Conservation (phyloP, 2,797 vertebrate genomes). For the Falco berigora region DNA sequence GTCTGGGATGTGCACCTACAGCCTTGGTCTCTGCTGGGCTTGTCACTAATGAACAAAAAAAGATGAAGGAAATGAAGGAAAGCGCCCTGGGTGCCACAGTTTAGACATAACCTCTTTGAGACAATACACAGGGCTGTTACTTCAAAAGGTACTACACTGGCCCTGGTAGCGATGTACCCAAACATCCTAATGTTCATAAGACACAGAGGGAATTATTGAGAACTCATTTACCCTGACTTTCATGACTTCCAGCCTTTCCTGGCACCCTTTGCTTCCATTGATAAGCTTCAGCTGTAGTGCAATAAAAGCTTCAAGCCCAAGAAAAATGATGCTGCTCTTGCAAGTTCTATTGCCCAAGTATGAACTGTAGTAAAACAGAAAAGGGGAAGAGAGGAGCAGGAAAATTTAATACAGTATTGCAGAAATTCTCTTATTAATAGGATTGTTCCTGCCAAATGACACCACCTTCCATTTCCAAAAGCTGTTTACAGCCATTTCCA, state of each 20-base stretch:
- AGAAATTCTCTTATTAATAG: constrained; percentile 24
- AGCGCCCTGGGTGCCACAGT: neutral
- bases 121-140: neutral
- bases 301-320: neutral
- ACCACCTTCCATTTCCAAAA: neutral
- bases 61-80: neutral
- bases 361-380: neutral
- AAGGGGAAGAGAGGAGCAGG: neutral
- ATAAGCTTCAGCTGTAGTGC: neutral
- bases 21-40: neutral
- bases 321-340: neutral
- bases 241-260: neutral
- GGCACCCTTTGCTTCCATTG: neutral
- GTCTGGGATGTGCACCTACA: neutral
- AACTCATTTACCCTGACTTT: neutral
- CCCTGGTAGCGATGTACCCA: neutral
- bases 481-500: constrained; percentile 28
- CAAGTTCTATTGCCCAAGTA: neutral
- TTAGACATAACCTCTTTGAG: neutral
- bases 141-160: neutral
- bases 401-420: neutral
- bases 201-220: neutral
- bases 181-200: neutral
- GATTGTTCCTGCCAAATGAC: neutral
- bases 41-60: neutral